Evolutionary conservation across 2,888 invertebrate species (phyloP).

Genomic region (Hypsopygia costalis): DNA sequence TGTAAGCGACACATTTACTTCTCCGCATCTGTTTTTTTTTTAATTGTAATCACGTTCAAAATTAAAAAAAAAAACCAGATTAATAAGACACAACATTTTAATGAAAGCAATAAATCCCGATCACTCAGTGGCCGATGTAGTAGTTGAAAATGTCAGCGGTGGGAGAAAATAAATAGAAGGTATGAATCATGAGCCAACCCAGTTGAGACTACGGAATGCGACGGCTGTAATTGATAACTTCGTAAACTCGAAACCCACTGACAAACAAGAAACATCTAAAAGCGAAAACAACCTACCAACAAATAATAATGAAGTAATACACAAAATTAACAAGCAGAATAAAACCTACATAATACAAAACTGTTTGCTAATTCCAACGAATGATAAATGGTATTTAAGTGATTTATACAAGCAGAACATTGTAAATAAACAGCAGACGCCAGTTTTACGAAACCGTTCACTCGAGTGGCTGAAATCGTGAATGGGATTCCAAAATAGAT

Average conservation of each 20-base stretch:
- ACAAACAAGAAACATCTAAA: background rate
- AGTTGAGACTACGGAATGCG: constrained; percentile 1
- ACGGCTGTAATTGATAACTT: background rate
- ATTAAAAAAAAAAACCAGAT: too few species aligned
- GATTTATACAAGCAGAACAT: constrained; percentile 14
- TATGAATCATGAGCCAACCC: constrained; percentile 30
- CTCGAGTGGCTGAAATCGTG: constrained; percentile 25
- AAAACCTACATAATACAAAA: background rate
- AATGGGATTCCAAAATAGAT: constrained; percentile 38
- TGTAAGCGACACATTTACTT: too few species aligned
- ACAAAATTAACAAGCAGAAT: background rate
- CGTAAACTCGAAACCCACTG: background rate
- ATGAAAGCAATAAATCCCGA: constrained; percentile 16
- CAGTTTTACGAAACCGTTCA: constrained; percentile 20
- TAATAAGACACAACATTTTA: too few species aligned
- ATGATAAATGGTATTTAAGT: constrained; percentile 1
- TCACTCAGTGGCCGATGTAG: constrained; percentile 13
- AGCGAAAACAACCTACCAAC: background rate
- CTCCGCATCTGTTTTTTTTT: too few species aligned
- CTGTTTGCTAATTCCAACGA: constrained; percentile 1
- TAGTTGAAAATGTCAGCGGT: constrained; percentile 36
- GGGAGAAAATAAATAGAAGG: constrained; percentile 30
- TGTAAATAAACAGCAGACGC: constrained; percentile 24
- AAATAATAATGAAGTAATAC: background rate
- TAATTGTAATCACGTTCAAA: too few species aligned